A percentile compares a stretch with the other conserved stretches of the same genome.
Evolutionary conservation across 2,888 invertebrate species (phyloP).

Genomic region (Globia sparganii): DNA sequence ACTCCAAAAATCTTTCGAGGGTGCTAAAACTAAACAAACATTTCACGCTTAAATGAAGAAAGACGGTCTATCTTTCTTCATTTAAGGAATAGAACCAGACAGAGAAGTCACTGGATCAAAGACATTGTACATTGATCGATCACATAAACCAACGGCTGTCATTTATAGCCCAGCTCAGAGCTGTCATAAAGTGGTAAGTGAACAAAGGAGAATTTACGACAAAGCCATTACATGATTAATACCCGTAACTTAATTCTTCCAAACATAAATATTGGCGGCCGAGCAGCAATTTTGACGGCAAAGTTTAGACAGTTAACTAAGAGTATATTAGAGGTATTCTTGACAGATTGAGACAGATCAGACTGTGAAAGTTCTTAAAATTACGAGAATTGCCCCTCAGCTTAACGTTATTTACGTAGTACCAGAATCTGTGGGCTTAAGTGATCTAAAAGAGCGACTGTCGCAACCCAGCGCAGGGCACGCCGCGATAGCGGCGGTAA

Average conservation of each 20-base stretch:
- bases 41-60: not conserved
- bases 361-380: too few relatives aligned
- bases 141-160: conserved; percentile 41
- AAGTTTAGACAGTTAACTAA: conserved; percentile 35
- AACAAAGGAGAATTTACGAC: conserved; percentile 52
- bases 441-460: too few relatives aligned
- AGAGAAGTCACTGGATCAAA: conserved; percentile 22
- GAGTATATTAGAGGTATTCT: too few relatives aligned
- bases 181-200: conserved; percentile 37
- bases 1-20: not conserved
- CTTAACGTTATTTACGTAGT: conserved; percentile 43
- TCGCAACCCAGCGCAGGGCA: too few relatives aligned
- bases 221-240: conserved; percentile 56
- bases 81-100: conserved; percentile 1
- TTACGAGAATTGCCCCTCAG: too few relatives aligned
- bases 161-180: conserved; percentile 40
- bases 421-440: conserved; percentile 21
- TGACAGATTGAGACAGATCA: too few relatives aligned
- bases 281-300: conserved; percentile 38
- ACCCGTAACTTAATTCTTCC: conserved; percentile 41
- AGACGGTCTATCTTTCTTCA: too few relatives aligned
- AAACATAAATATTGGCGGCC: conserved; percentile 55
- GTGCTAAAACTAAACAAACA: not conserved
- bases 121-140: conserved; percentile 49
- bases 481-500: too few relatives aligned